phyloP scores from a whole-genome alignment of 2,113 vertebrate species.

The Dolichotis patagonum region DNA sequence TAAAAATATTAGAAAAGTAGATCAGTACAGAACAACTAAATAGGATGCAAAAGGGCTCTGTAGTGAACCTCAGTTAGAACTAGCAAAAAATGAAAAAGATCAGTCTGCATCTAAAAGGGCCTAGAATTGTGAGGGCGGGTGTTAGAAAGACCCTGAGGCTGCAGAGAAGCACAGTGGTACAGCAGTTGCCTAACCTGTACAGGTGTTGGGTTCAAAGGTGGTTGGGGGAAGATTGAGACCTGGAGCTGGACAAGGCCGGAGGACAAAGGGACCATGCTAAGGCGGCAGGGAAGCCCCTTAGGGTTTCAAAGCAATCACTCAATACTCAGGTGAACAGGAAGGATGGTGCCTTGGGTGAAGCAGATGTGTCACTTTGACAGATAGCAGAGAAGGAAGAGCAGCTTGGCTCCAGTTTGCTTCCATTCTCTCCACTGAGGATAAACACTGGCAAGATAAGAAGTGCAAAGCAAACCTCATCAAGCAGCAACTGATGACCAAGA shows the following conservation, averaged over 20 bases:
- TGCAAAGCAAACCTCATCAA: background rate
- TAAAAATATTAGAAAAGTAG: background rate
- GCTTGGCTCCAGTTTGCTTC: background rate
- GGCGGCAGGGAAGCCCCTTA: background rate
- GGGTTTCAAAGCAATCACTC: fast-evolving
- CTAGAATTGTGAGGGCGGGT: background rate
- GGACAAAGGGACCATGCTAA: background rate
- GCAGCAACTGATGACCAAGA: background rate
- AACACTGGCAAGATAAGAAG: background rate
- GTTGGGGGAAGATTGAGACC: fast-evolving
- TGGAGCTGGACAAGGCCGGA: background rate
- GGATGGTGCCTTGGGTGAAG: fast-evolving
- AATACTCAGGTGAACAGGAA: background rate
- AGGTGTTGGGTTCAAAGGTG: background rate
- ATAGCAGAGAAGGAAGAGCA: background rate
- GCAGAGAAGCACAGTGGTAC: background rate
- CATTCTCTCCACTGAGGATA: background rate
- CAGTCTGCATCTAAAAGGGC: no score
- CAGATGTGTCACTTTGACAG: background rate
- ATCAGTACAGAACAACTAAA: background rate
- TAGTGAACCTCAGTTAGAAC: background rate
- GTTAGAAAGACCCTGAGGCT: background rate
- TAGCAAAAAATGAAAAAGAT: background rate
- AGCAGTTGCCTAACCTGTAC: background rate
- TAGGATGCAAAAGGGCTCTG: background rate